Base-by-base conservation (phyloP, 30 jellyfish, hydroid and myxozoan species). In the Nemopilema nomurai region DNA sequence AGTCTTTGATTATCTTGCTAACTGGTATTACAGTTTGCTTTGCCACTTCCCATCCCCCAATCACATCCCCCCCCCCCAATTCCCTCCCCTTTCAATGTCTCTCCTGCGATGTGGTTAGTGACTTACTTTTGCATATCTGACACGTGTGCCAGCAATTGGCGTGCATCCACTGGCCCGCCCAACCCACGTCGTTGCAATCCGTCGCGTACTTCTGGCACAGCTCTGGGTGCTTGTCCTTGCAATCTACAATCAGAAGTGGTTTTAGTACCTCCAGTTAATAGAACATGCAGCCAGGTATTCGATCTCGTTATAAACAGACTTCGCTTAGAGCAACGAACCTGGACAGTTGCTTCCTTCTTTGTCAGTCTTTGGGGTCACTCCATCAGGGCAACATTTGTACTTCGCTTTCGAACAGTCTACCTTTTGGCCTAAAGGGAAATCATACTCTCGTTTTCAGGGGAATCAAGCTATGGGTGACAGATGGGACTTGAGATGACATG, bases 141-240 rank as follows among this genome's bases (percentile, higher is more conserved):
- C 87, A 77, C 27, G 87, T 77, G 31, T 9, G 63, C 26, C 68
- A 23, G 67, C 87, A 77, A 28, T 77, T 77, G 19, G 68, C 65
- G 67, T 77, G 67, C 87, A 77, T 77, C 78, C 78, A 77, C n/a
- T 49, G 87, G 18, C 87, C 87, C 53, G 78, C 87, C 87, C 87
- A 77, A 6, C 87, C 87, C 53, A 50, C 20, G 8, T 62, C 76
- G 62, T 62, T 77, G 66, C 87, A 77, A 23, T 77, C 87, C 21
- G 28, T 77, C 22, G 63, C 64, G 66, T 77, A 77, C 26, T 62
- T 66, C 66, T 77, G 49, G 51, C 87, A 77, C 32, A 57, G 78
- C 26, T 16, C 65, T 24, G 87, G 51, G 49, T 77, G 78, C 79
- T 77, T 77, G 78, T 77, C 87, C 31, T 30, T 77, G 87, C 87